Conservation (phyloP, 2,888 invertebrate species). For the Pristionchus mayeri region DNA sequence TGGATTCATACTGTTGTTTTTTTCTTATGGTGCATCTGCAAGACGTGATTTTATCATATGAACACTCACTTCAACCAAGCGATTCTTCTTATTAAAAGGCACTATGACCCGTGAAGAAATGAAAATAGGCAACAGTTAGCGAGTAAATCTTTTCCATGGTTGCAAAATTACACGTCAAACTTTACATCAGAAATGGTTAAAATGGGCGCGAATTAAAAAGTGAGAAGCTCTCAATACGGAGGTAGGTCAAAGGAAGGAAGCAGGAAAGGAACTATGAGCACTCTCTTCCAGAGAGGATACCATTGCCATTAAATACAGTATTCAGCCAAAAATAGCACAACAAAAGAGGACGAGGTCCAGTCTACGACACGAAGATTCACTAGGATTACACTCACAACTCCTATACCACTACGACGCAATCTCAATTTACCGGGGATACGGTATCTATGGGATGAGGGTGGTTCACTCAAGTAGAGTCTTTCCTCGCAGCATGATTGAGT, state of each 20-base stretch:
- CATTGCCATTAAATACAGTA: conserved; percentile 12
- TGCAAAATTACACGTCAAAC: conserved; percentile 26
- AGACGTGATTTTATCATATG: conserved; percentile 31
- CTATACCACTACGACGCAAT: conserved; percentile 16
- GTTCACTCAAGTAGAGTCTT: conserved; percentile 35
- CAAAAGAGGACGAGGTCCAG: background rate
- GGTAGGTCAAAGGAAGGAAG: conserved; percentile 22
- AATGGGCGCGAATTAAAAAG: background rate
- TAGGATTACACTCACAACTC: background rate
- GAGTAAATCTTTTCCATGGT: conserved; percentile 20
- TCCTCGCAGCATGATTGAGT: conserved; percentile 56
- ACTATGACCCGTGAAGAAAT: conserved; percentile 16
- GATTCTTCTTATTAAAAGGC: conserved; percentile 16
- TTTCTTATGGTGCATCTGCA: background rate
- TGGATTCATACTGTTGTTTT: background rate
- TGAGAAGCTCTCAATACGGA: background rate
- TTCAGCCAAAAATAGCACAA: background rate
- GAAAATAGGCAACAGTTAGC: conserved; percentile 1
- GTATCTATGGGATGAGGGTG: background rate
- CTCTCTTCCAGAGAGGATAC: background rate
- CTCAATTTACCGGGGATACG: conserved; percentile 3
- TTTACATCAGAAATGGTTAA: background rate
- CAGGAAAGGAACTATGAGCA: background rate
- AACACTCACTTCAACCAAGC: conserved; percentile 35
- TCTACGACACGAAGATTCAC: background rate